Evolutionary conservation across 2,113 vertebrate species (phyloP), one percentile per base, ranked within the genome.

Genomic region (Dinomys branickii): DNA sequence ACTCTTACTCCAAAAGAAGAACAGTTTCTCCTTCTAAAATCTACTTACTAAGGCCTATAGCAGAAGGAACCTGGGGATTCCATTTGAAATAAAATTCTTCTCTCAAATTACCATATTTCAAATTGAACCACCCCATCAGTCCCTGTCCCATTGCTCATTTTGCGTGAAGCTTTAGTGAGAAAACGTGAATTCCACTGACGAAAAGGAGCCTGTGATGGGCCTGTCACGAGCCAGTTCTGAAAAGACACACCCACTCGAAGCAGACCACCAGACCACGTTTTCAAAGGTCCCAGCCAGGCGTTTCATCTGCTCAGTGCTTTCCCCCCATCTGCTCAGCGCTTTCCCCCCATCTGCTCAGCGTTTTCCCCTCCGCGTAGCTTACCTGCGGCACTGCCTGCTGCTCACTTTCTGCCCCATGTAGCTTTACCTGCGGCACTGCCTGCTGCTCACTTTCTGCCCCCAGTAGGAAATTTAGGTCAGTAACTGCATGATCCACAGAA

Each of bases 391-490:
- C 30, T 56, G 75, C 28, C 71, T 50, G 63, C 82, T 47, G 12
- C 13, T 67, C 6, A 24, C 38, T 13, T 33, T 52, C 54, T 10
- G n/a, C n/a, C n/a, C n/a, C n/a, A n/a, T n/a, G n/a, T n/a, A 50
- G 50, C n/a, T 87, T 81, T n/a, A 92, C 96, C 88, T 56, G 81
- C 5, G 0, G 88, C 85, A 69, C 30, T 56, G 75, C 28, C 71
- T 50, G 63, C 82, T 47, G 12, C 13, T 67, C 6, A 24, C 38
- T 35, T 47, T 73, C 54, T 28, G 52, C 38, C 44, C 50, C 22
- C 3, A 12, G 3, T 52, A 54, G 75, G 89, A 95, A 96, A 96
- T 96, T 92, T 96, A 97, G 95, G 91, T 96, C 97, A 93, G 71
- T 61, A 38, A 91, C 88, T 80, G n/a, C 83, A 88, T 80, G 96